A percentile compares a stretch with the other conserved stretches of the same genome.
Conservation (phyloP, 2,888 invertebrate species). For the Hydroisotoma schaefferi region DNA sequence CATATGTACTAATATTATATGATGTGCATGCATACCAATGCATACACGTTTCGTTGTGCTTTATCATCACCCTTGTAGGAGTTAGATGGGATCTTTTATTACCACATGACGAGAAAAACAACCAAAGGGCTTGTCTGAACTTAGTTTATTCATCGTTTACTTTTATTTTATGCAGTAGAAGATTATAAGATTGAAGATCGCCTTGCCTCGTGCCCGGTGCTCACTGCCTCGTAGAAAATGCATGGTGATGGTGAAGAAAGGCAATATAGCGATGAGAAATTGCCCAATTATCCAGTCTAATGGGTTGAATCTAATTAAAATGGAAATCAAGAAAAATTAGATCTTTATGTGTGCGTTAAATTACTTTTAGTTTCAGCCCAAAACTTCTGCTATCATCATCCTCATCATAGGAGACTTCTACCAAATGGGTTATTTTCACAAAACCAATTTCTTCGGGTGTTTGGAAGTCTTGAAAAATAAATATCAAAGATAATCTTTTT, state of each 20-base stretch:
- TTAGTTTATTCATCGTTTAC: no score
- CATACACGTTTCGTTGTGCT: background rate
- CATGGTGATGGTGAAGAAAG: slow-evolving; percentile 7
- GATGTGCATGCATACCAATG: no score
- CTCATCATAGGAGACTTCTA: no score
- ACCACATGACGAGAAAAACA: slow-evolving; percentile 7
- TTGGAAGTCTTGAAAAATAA: no score
- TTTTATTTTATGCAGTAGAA: no score
- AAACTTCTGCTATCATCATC: no score
- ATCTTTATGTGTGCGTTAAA: slow-evolving; percentile 38
- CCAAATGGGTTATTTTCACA: no score
- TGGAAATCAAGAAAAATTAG: slow-evolving; percentile 42
- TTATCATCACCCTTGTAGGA: slow-evolving; percentile 12
- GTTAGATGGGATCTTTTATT: slow-evolving; percentile 15
- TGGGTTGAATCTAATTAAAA: slow-evolving; percentile 45
- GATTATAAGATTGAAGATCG: no score
- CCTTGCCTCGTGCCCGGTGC: no score
- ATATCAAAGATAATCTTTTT: no score
- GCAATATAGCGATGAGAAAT: slow-evolving; percentile 39
- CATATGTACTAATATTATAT: no score
- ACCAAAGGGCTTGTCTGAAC: slow-evolving; percentile 14
- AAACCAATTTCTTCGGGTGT: no score
- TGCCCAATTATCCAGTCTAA: slow-evolving; percentile 42
- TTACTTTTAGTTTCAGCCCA: slow-evolving; percentile 14
- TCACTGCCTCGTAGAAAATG: background rate